phyloP scores from a whole-genome alignment of 1,140 invertebrate genomes.

The Harpegnathos saltator region DNA sequence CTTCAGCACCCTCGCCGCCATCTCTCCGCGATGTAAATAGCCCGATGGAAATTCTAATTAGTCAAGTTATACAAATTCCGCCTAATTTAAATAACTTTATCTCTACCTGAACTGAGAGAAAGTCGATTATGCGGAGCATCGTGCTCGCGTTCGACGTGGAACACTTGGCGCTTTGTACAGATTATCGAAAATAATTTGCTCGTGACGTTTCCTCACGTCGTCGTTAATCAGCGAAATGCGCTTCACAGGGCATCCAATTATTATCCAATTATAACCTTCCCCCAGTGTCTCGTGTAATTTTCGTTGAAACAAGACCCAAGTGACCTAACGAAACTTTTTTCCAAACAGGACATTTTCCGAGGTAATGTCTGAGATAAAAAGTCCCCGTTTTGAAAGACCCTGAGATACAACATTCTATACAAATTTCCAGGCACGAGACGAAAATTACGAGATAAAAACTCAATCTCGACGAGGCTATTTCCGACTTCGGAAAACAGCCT shows the following conservation, averaged over 20 bases:
- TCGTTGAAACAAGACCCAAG: neutral
- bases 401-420: too few species aligned
- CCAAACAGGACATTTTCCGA: too few species aligned
- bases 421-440: too few species aligned
- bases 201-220: neutral
- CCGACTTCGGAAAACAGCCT: neutral
- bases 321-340: too few species aligned
- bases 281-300: neutral
- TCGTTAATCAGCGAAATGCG: neutral
- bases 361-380: too few species aligned
- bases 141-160: neutral
- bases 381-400: too few species aligned
- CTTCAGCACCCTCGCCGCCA: neutral
- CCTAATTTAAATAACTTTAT: neutral
- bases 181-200: conserved; percentile 1
- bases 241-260: neutral
- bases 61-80: conserved; percentile 14
- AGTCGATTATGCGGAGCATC: neutral
- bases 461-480: neutral
- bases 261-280: too few species aligned
- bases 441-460: neutral
- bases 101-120: neutral
- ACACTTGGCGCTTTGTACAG: too few species aligned
- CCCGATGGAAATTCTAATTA: conserved; percentile 20
- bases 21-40: conserved; percentile 27